Conservation (phyloP, 2,113 vertebrate genomes). For the Tichodroma muraria region DNA sequence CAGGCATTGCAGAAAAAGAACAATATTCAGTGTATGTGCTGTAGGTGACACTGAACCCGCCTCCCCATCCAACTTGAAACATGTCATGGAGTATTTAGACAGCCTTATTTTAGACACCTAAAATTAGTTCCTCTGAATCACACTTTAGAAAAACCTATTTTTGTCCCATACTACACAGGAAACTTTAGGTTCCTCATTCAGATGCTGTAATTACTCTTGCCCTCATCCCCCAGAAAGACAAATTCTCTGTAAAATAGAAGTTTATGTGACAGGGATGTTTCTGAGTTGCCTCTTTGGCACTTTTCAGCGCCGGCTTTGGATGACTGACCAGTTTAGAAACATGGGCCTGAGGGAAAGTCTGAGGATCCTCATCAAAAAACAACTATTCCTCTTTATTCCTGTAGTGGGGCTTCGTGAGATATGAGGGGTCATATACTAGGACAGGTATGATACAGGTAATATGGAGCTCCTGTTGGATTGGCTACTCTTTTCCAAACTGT, state of each 20-base stretch:
- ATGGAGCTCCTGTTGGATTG: not conserved
- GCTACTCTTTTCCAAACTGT: not conserved
- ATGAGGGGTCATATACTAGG: not conserved
- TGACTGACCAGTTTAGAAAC: not conserved
- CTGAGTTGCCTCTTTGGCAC: not conserved
- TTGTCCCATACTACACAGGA: conserved; percentile 6
- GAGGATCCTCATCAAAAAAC: not conserved
- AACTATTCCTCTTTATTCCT: not conserved
- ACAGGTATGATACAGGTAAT: not conserved
- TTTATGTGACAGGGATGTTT: not conserved
- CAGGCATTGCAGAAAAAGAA: not conserved
- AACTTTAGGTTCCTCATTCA: not conserved
- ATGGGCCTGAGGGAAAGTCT: not conserved
- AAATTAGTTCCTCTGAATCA: conserved; percentile 50
- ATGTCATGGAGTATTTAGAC: not conserved
- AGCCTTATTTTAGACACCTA: conserved; percentile 29
- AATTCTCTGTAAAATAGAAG: not conserved
- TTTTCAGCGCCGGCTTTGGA: not conserved
- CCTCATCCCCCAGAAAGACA: not conserved
- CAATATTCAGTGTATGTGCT: not conserved
- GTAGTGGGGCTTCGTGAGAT: not conserved
- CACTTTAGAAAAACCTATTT: conserved; percentile 3
- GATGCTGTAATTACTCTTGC: not conserved
- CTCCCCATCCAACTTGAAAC: not conserved
- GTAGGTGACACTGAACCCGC: not conserved